Percentiles rank a stretch among this genome's conserved stretches.
These are phyloP conservation scores for Neotoxoptera formosana DNA, from an alignment of 1,140 invertebrate genomes.

Conservation along the genomic window DNA sequence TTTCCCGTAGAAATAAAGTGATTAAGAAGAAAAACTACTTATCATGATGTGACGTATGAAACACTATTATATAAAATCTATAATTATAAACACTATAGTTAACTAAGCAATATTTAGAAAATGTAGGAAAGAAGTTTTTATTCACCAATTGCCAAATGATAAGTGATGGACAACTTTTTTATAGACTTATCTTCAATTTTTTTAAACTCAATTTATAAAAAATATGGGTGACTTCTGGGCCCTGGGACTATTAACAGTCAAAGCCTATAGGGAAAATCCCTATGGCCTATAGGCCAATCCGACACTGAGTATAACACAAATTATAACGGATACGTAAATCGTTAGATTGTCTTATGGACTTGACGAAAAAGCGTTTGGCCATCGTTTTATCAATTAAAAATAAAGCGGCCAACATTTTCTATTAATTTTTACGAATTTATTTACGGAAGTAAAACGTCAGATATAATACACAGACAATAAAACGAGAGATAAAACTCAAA, in stretches of 20 bases:
- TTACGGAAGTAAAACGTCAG: neutral
- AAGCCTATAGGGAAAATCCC: too few relatives aligned
- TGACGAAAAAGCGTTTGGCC: neutral
- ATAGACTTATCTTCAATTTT: too few relatives aligned
- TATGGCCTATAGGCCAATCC: too few relatives aligned
- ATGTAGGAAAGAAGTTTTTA: neutral
- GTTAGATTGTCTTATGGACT: neutral
- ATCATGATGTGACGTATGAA: neutral
- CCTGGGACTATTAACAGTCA: too few relatives aligned
- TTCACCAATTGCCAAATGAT: neutral
- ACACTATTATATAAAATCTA: too few relatives aligned
- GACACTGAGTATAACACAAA: neutral
- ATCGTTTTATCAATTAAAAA: neutral
- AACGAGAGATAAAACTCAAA: neutral
- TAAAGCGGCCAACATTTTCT: neutral
- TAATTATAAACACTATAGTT: too few relatives aligned
- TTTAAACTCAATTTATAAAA: neutral
- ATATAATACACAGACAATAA: neutral
- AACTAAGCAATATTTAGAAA: neutral
- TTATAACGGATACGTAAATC: neutral
- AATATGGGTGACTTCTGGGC: too few relatives aligned
- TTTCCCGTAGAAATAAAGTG: neutral
- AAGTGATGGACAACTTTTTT: neutral
- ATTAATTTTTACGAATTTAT: neutral
- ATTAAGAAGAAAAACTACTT: neutral